Evolutionary conservation across 1,140 invertebrate genomes (phyloP), one percentile per base, ranked within the genome.

Genomic region (Solenopsis fugax): DNA sequence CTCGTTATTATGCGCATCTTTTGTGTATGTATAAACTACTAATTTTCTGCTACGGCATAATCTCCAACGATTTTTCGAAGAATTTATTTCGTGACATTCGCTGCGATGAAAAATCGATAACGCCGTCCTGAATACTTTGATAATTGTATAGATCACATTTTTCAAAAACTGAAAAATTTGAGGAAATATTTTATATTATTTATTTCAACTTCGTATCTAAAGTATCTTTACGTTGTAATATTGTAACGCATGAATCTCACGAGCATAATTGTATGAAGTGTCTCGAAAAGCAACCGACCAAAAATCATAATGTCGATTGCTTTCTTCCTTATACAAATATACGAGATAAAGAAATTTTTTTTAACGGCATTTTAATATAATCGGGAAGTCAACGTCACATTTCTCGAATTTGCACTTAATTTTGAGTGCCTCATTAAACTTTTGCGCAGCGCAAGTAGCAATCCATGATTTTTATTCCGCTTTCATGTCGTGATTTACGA

Each of bases 1-100:
- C 18, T 76, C 29, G 48, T 78, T 48, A 78, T 65, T 85, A 65
- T 84, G 69, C 24, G 29, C 41, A 56, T 84, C 29, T 75, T 50
- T 50, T 69, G 12, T 50, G 24, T 82, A n/a, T 37, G n/a, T 73
- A 52, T 41, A 41, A 71, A 71, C 16, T 71, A 81, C 75, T 34
- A 58, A 82, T 72, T 73, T 29, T 73, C 48, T n/a, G 18, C 37
- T 41, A 29, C 29, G 13, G 18, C 41, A 50, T 41, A 73, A 82
- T 50, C 13, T 45, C 3, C 13, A 10, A n/a, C 29, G 6, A 13
- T 84, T 24, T 82, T 71, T 34, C 24, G 10, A 73, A 80, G 37
- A 48, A 71, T 81, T 69, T 29, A 71, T 81, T 56, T 81, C 24
- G 34, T 45, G 37, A 16, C 37, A 16, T 81, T 56, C 37, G 37